Base-by-base conservation (phyloP, 2,888 invertebrate species). In the Elegia similella region DNA sequence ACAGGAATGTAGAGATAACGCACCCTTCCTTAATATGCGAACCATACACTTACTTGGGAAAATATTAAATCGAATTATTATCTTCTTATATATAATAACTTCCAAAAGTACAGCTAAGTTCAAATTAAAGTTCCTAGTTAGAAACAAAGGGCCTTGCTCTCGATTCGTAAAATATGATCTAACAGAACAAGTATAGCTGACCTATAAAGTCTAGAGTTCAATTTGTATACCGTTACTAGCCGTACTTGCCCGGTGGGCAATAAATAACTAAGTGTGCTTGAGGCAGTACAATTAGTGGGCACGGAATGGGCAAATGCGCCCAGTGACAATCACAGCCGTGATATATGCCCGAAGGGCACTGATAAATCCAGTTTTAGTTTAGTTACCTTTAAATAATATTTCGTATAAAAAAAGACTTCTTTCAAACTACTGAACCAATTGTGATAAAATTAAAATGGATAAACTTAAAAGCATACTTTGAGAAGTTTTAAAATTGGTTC, bases 181-280 rank as follows among this genome's bases (percentile, higher is more conserved):
- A 23, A 53, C 12, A 42, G 15, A 12, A 53, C 52, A 42, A 52
- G 42, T 53, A 38, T 23, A 54, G 8, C 44, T 44, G 43, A 44
- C 54, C 54, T 55, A 43, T 44, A 55, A 55, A 55, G 44, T 34
- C 16, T 7, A 30, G 52, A 43, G 54, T 55, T 55, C 44, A 55
- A 55, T 55, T 55, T 55, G 46, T 55, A 32, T 46, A 44, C 54
- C 42, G 53, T 43, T 55, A 16, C 32, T 55, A 32, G 17, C 52
- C 17, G 50, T 53, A 53, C 42, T 17, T 55, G 54, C 17, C 16
- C 17, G n/a, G 44, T 44, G 54, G 54, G 54, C 13, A 46, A 55
- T 55, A 55, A 55, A 55, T 55, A 55, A 46, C 54, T 15, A 44
- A 44, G 54, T 44, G 17, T 12, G 54, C 54, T 55, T 32, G 34